Evolutionary conservation across 2,888 invertebrate species (phyloP).

Genomic region (Flexamia atlantica): DNA sequence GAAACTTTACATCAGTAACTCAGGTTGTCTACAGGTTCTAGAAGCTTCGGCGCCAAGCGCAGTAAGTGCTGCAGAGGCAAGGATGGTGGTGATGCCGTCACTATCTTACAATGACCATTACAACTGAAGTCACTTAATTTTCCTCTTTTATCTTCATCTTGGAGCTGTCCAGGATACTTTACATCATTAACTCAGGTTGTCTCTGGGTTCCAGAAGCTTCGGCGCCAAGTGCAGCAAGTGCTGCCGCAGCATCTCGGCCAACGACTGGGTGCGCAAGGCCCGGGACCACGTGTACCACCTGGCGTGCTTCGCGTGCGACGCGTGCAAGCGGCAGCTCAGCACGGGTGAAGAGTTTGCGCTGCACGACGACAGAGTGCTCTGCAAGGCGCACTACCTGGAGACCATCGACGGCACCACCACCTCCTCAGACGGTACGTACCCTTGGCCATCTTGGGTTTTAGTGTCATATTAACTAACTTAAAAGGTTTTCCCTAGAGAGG

Average conservation of each 20-base stretch:
- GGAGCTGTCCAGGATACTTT: too few relatives aligned
- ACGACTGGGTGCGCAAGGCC: conserved; percentile 98
- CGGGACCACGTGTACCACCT: conserved; percentile 97
- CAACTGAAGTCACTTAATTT: too few relatives aligned
- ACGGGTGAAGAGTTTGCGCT: conserved; percentile 99
- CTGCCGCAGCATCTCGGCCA: conserved; percentile 93
- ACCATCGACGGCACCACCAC: conserved; percentile 93
- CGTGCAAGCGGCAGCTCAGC: conserved; percentile 93
- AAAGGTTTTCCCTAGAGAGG: too few relatives aligned
- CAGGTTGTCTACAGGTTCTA: too few relatives aligned
- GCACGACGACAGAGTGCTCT: conserved; percentile 95
- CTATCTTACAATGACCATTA: too few relatives aligned
- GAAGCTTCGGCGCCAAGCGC: conserved; percentile 97
- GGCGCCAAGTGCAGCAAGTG: conserved; percentile 98
- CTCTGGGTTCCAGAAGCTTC: conserved; percentile 85
- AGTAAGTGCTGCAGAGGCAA: conserved; percentile 95
- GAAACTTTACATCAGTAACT: too few relatives aligned
- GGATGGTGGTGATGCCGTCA: too few relatives aligned
- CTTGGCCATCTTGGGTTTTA: too few relatives aligned
- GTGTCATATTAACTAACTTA: too few relatives aligned
- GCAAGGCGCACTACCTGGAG: conserved; percentile 98
- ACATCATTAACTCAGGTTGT: too few relatives aligned
- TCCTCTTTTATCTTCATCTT: too few relatives aligned
- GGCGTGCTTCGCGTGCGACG: conserved; percentile 99
- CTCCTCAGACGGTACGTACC: conserved; percentile 89